phyloP scores from a whole-genome alignment of 1,140 invertebrate species.

The Chrysopa pallens region DNA sequence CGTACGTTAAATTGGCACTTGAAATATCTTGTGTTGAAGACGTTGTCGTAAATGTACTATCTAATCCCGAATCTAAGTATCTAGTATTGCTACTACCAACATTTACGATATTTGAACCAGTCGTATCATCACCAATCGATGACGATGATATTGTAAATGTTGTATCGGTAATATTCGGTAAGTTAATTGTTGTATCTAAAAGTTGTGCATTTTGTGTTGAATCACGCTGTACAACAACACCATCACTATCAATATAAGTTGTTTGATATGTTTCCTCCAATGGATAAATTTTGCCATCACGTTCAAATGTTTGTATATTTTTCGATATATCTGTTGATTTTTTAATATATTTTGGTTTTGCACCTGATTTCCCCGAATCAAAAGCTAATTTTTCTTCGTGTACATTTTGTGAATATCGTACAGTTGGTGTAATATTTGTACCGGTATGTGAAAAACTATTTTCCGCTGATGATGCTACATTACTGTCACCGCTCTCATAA shows the following conservation, averaged over 20 bases:
- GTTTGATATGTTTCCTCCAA: constrained; percentile 12
- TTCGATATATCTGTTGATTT: neutral
- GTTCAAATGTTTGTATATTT: constrained; percentile 8
- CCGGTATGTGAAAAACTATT: constrained; percentile 25
- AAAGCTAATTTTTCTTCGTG: constrained; percentile 30
- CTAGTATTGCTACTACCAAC: too few relatives aligned
- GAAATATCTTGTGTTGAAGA: too few relatives aligned
- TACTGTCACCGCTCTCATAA: constrained; percentile 29
- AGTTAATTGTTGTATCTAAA: too few relatives aligned
- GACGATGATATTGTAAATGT: too few relatives aligned
- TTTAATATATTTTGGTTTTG: constrained; percentile 9
- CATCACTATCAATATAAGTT: neutral
- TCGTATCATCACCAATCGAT: too few relatives aligned
- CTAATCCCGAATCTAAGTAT: too few relatives aligned
- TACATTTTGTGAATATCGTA: constrained; percentile 29
- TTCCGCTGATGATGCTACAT: constrained; percentile 27
- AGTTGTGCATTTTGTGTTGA: neutral
- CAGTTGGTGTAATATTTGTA: constrained; percentile 28
- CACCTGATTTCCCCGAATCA: constrained; percentile 30
- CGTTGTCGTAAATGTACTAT: too few relatives aligned
- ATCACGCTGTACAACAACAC: neutral
- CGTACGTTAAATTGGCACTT: too few relatives aligned
- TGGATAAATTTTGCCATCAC: constrained; percentile 15
- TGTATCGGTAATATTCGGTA: too few relatives aligned
- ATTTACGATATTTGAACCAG: too few relatives aligned